phyloP scores from a whole-genome alignment of 2,113 vertebrate genomes.

The Tachuris rubrigastra region DNA sequence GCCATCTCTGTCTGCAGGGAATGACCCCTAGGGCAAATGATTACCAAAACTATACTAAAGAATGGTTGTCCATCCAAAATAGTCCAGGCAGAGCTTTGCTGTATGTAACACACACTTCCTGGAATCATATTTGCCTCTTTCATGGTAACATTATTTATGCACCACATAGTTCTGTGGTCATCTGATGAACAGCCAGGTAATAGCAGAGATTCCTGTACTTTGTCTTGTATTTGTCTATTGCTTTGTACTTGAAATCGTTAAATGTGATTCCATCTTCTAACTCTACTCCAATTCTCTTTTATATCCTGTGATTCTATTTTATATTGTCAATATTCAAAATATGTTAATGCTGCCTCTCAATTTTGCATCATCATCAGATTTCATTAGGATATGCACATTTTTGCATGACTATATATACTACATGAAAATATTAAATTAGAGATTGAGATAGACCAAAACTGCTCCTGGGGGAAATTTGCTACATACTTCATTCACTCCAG shows the following conservation, averaged over 20 bases:
- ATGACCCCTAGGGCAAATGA: neutral
- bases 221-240: neutral
- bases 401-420: neutral
- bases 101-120: neutral
- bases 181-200: neutral
- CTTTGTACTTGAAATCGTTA: neutral
- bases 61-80: neutral
- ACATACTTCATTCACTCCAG: neutral
- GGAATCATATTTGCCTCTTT: neutral
- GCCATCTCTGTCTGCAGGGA: neutral
- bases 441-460: neutral
- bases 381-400: neutral
- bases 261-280: neutral
- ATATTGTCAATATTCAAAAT: neutral
- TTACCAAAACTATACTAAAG: neutral
- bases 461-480: neutral
- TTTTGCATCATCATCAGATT: neutral
- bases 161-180: neutral
- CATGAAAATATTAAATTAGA: neutral
- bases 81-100: neutral
- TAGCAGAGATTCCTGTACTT: neutral
- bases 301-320: neutral
- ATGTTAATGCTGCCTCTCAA: neutral
- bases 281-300: neutral
- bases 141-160: neutral